Evolutionary conservation across 2,797 vertebrate species (phyloP), one percentile per base, ranked within the genome.

Genomic region (Enteromius viviparus): DNA sequence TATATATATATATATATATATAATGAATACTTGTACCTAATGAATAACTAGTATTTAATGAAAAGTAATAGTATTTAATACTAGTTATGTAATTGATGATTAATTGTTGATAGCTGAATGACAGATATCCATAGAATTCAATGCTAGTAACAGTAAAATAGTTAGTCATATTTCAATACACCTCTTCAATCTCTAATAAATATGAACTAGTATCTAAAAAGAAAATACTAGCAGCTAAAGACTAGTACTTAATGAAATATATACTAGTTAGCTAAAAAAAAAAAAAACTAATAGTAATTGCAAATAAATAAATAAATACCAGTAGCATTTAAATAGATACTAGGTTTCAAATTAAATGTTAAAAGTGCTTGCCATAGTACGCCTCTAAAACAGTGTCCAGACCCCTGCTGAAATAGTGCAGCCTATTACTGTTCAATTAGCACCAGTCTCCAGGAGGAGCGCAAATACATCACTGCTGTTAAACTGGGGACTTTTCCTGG

Each of bases 371-470:
- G 62, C 62, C 62, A 64, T 64, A 64, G 60, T 64, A 29, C 32
- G 29, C 62, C 78, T 71, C 76, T 49, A 90, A 76, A 87, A 94
- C 87, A 89, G 83, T 89, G 79, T 93, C 93, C 93, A 94, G 92
- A 93, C 83, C 89, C 76, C 11, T 62, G 71, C 85, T 76, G 83
- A 86, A 88, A 88, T 80, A 89, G 78, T 83, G 79, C 80, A 78
- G 87, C 71, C 89, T 84, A 85, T 90, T 92, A 89, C 76, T 76
- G 85, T 91, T 93, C 91, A 93, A 91, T 93, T 92, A 93, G 88
- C 91, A 90, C 90, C 83, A 86, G 91, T 86, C 90, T 83, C 88
- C 19, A 19, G 85, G 89, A 91, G 90, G 89, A 85, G 89, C 84
- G 87, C 87, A 86, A 88, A 89, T 89, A 85, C 81, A 90, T 91